These are phyloP conservation scores for Eupsilia transversa DNA, from an alignment of 2,888 invertebrate genomes.

Conservation along the genomic window DNA sequence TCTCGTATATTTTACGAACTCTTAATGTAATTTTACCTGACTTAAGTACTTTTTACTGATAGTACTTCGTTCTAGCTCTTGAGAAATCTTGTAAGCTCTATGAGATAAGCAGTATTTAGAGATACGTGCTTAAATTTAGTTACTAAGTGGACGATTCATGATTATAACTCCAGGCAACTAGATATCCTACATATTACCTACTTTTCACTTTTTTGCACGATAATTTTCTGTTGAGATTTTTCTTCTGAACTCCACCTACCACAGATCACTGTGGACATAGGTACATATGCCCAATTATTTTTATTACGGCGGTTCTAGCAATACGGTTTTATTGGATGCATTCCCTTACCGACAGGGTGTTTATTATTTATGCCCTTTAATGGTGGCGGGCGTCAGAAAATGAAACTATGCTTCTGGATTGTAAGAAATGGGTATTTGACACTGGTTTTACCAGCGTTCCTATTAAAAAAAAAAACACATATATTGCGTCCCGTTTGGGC, in stretches of 20 bases:
- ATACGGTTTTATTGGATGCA: neutral
- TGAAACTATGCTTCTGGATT: no score
- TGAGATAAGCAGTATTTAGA: slow-evolving; percentile 32
- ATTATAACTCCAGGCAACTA: neutral
- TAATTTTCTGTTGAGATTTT: neutral
- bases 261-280: no score
- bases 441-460: no score
- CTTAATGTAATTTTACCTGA: neutral
- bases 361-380: neutral
- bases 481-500: neutral
- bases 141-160: neutral
- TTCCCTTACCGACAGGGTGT: neutral
- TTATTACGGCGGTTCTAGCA: no score
- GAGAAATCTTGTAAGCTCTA: slow-evolving; percentile 20
- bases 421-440: neutral
- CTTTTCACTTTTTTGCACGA: neutral
- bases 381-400: no score
- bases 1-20: slow-evolving; percentile 6
- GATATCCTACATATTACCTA: neutral
- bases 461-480: no score
- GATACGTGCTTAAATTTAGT: neutral
- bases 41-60: neutral
- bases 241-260: neutral
- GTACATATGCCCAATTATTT: neutral
- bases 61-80: neutral